A percentile compares a stretch with the other conserved stretches of the same genome.
These are phyloP conservation scores for Myopa tessellatipennis DNA, from an alignment of 2,888 invertebrate species.

Conservation along the genomic window DNA sequence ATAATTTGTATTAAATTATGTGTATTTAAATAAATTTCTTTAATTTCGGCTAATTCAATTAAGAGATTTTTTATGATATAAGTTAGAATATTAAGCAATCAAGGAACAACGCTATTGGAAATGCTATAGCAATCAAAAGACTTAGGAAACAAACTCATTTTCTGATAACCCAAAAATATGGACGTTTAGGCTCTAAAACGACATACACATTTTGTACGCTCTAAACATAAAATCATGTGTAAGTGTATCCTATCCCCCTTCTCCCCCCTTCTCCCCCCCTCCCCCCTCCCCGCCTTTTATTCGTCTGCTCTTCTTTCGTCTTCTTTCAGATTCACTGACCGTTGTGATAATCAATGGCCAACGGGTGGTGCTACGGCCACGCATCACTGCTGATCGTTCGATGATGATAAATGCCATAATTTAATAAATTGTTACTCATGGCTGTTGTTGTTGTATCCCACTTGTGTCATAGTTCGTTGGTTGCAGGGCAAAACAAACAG, in stretches of 20 bases:
- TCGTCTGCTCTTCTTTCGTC: background rate
- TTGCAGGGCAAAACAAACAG: slow-evolving; percentile 22
- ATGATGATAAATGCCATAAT: slow-evolving; percentile 55
- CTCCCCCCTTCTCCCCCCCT: background rate
- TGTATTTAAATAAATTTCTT: background rate
- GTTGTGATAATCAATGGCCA: slow-evolving; percentile 33
- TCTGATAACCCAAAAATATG: too few species aligned
- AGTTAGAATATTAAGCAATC: too few species aligned
- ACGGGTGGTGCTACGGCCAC: slow-evolving; percentile 37
- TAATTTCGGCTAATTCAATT: background rate
- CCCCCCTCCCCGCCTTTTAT: background rate
- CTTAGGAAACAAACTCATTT: slow-evolving; percentile 22
- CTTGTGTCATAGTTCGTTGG: slow-evolving; percentile 37
- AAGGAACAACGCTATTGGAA: too few species aligned
- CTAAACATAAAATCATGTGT: background rate
- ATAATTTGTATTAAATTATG: background rate
- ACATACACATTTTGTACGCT: background rate
- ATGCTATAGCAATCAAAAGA: slow-evolving; percentile 26
- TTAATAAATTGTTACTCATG: slow-evolving; percentile 47
- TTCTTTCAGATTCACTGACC: background rate
- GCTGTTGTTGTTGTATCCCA: slow-evolving; percentile 1
- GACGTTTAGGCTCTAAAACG: too few species aligned
- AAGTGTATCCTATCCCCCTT: background rate
- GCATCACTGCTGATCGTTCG: slow-evolving; percentile 46
- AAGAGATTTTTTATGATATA: background rate